Conservation (phyloP, 2,888 invertebrate species). For the Nematopogon swammerdamellus region DNA sequence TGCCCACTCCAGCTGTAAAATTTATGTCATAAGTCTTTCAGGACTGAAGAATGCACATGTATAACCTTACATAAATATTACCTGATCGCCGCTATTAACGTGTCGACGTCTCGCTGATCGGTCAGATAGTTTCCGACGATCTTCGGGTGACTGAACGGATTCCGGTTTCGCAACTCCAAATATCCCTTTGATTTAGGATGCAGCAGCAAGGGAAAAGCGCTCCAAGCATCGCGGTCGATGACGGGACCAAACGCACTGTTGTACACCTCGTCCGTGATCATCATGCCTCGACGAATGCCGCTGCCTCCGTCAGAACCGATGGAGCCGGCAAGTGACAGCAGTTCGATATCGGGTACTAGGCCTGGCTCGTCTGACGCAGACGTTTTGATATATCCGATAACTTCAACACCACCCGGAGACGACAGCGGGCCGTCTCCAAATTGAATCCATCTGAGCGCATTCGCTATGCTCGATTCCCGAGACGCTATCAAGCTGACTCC, state of each 20-base stretch:
- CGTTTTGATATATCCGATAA: slow-evolving; percentile 35
- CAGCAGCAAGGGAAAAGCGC: slow-evolving; percentile 35
- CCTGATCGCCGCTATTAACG: slow-evolving; percentile 39
- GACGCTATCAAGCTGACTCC: slow-evolving; percentile 11
- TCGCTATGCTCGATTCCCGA: slow-evolving; percentile 1
- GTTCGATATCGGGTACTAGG: slow-evolving; percentile 50
- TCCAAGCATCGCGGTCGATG: slow-evolving; percentile 19
- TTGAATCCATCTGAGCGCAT: slow-evolving; percentile 15
- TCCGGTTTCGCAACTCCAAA: slow-evolving; percentile 47
- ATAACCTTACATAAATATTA: no score
- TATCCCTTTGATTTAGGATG: slow-evolving; percentile 53
- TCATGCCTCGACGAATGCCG: slow-evolving; percentile 16
- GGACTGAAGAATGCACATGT: no score
- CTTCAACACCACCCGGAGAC: slow-evolving; percentile 33
- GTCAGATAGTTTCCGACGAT: slow-evolving; percentile 63
- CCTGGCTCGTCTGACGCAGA: slow-evolving; percentile 30
- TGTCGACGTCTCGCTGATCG: slow-evolving; percentile 43
- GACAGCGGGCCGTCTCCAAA: slow-evolving; percentile 29
- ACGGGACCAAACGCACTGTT: slow-evolving; percentile 16
- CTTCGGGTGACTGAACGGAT: slow-evolving; percentile 55
- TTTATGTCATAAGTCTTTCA: no score
- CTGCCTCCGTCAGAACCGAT: slow-evolving; percentile 33
- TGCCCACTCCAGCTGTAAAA: no score
- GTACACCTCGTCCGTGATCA: slow-evolving; percentile 16
- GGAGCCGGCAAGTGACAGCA: slow-evolving; percentile 42